Evolutionary conservation across 2,888 invertebrate species (phyloP).

Genomic region (Xylota sylvarum): DNA sequence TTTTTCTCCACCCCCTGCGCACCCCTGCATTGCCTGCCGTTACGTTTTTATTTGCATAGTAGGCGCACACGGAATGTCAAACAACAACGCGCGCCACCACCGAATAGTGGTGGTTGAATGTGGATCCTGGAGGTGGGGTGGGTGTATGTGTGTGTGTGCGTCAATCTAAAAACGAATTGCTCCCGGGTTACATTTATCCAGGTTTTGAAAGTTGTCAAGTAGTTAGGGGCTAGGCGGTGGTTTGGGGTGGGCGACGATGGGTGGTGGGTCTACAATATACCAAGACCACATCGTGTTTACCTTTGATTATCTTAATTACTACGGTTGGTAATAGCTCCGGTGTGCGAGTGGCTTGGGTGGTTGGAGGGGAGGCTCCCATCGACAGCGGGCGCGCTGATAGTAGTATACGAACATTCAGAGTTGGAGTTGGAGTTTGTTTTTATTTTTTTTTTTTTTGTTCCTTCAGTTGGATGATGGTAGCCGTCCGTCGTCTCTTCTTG

Average conservation of each 20-base stretch:
- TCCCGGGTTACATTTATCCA: slow-evolving; percentile 59
- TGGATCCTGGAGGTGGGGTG: slow-evolving; percentile 18
- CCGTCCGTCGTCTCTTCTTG: slow-evolving; percentile 18
- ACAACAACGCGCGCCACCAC: slow-evolving; percentile 39
- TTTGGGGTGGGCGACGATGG: not conserved
- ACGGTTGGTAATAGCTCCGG: slow-evolving; percentile 49
- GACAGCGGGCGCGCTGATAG: not conserved
- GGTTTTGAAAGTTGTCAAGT: slow-evolving; percentile 57
- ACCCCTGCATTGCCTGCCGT: no score
- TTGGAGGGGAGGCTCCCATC: not conserved
- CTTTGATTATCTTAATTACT: slow-evolving; percentile 76
- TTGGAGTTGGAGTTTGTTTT: slow-evolving; percentile 33
- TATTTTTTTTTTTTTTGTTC: slow-evolving; percentile 1
- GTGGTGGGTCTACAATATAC: no score
- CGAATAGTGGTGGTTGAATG: slow-evolving; percentile 47
- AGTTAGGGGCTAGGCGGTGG: not conserved
- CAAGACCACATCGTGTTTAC: slow-evolving; percentile 70
- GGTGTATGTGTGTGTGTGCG: slow-evolving; percentile 4
- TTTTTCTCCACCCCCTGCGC: slow-evolving; percentile 54
- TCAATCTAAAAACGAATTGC: slow-evolving; percentile 51
- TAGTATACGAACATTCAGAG: not conserved
- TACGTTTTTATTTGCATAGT: slow-evolving; percentile 73
- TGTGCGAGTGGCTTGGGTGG: not conserved
- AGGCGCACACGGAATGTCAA: slow-evolving; percentile 52
- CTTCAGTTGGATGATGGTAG: not conserved